Conservation (phyloP, 2,888 invertebrate species). For the Busseola fusca region DNA sequence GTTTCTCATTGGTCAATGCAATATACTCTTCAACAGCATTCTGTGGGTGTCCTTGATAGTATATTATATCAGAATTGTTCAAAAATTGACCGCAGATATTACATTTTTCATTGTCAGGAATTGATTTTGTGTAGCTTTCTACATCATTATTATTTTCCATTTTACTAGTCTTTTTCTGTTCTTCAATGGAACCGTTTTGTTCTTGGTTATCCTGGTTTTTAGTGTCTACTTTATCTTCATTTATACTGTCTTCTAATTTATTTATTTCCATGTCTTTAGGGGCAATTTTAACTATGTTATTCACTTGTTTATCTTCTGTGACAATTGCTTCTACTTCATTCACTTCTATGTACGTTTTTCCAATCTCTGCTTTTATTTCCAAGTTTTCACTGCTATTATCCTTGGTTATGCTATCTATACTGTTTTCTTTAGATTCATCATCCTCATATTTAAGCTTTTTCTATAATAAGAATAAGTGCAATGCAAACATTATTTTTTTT, state of each 20-base stretch:
- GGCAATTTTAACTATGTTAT: neutral
- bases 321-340: neutral
- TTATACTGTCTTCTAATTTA: conserved; percentile 13
- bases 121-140: conserved; percentile 44
- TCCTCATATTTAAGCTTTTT: conserved; percentile 71
- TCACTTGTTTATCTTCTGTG: neutral
- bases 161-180: conserved; percentile 19
- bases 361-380: neutral
- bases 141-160: conserved; percentile 43
- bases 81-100: conserved; percentile 83
- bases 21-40: conserved; percentile 93
- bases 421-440: conserved; percentile 29
- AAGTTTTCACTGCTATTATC: conserved; percentile 17
- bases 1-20: conserved; percentile 92
- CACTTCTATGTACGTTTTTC: neutral
- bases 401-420: neutral
- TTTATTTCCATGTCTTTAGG: conserved; percentile 6
- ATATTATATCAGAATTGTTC: conserved; percentile 85
- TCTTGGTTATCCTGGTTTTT: conserved; percentile 5
- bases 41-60: conserved; percentile 93
- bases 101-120: conserved; percentile 79
- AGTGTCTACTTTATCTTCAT: neutral
- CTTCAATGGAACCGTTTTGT: conserved; percentile 5
- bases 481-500: neutral
- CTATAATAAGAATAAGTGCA: conserved; percentile 60